Conservation (phyloP, 2,888 invertebrate species). For the Sinhomidia bicolor region DNA sequence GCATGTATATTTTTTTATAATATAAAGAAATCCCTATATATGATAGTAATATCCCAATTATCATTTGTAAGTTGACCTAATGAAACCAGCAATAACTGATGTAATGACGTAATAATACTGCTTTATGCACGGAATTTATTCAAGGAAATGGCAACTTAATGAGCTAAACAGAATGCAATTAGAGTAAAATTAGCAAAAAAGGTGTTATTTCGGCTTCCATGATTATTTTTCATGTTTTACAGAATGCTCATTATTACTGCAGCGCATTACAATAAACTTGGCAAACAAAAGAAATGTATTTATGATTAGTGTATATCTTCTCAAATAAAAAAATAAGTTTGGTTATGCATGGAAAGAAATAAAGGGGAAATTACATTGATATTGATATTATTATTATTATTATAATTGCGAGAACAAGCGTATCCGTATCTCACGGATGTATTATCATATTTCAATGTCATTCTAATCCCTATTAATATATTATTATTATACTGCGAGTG, state of each 20-base stretch:
- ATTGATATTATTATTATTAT: conserved; percentile 47
- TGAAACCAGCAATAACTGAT: conserved; percentile 61
- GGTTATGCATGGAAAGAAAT: conserved; percentile 56
- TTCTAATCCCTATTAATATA: conserved; percentile 36
- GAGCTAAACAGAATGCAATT: conserved; percentile 71
- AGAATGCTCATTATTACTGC: conserved; percentile 23
- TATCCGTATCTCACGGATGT: conserved; percentile 61
- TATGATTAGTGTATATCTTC: not conserved
- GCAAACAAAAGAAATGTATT: conserved; percentile 11
- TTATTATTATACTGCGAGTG: not conserved
- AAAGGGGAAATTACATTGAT: conserved; percentile 43
- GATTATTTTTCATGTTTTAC: conserved; percentile 48
- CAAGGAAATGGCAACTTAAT: conserved; percentile 69
- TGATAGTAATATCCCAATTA: not conserved
- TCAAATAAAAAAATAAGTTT: conserved; percentile 21
- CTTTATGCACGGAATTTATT: conserved; percentile 55
- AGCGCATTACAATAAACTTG: not conserved
- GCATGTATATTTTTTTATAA: no score
- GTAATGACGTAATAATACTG: conserved; percentile 46
- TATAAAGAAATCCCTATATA: not conserved
- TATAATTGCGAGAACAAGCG: conserved; percentile 50
- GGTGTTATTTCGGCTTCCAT: conserved; percentile 56
- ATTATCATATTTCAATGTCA: conserved; percentile 70
- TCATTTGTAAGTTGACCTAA: conserved; percentile 58
- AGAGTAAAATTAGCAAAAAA: conserved; percentile 63